phyloP scores from a whole-genome alignment of 1,140 invertebrate genomes.

The Scaptodrosophila lebanonensis region DNA sequence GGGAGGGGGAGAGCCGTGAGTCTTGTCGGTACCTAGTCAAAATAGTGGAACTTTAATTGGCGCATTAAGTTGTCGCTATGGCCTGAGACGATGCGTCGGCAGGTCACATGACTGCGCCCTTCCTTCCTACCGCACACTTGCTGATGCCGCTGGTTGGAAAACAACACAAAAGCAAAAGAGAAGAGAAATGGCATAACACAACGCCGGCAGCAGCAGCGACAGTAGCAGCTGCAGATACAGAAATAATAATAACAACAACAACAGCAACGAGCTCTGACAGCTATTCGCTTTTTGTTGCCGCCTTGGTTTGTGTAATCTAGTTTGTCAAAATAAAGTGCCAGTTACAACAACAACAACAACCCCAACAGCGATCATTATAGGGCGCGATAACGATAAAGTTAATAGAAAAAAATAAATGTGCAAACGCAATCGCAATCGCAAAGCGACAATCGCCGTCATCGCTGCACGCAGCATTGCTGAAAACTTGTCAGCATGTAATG shows the following conservation, averaged over 20 bases:
- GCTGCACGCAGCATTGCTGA: conserved; percentile 34
- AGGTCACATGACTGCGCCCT: too few relatives aligned
- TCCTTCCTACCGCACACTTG: too few relatives aligned
- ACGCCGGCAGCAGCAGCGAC: conserved; percentile 25
- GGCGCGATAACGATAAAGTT: conserved; percentile 52
- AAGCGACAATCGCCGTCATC: conserved; percentile 37
- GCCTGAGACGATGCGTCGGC: too few relatives aligned
- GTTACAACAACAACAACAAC: conserved; percentile 8
- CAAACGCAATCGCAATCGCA: conserved; percentile 26
- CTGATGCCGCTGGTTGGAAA: too few relatives aligned
- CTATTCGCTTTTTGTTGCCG: conserved; percentile 8
- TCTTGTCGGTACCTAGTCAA: conserved; percentile 14
- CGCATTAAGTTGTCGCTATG: conserved; percentile 60
- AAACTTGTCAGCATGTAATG: conserved; percentile 7
- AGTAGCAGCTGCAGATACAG: neutral
- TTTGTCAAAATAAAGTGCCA: conserved; percentile 29
- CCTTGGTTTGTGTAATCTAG: conserved; percentile 36
- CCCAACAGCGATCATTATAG: neutral
- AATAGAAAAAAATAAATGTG: conserved; percentile 20
- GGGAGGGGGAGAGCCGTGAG: conserved; percentile 1
- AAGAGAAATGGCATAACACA: conserved; percentile 61
- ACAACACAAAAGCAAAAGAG: conserved; percentile 17
- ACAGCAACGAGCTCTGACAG: conserved; percentile 14
- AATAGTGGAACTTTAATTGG: conserved; percentile 65
- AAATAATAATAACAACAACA: neutral